Base-by-base conservation (phyloP, 2,113 vertebrate genomes). In the Limanda limanda region DNA sequence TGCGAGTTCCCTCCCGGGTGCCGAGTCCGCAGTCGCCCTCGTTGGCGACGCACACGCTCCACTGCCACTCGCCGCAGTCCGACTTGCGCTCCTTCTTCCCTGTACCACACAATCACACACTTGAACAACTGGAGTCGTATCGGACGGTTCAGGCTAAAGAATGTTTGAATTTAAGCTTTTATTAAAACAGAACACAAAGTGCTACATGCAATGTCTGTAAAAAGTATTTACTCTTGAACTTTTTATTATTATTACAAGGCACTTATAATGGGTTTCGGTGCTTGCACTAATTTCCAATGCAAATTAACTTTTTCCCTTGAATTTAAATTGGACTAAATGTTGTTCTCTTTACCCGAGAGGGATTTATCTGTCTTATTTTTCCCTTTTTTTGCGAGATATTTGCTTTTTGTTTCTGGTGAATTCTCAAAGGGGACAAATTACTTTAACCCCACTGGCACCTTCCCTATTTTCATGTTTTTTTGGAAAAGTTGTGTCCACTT, bases 51-150 rank as follows among this genome's bases (percentile, higher is more conserved):
- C 98, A 99, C 21, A 98, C 97, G 0, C 98, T 98, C 98, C 98
- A 99, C 86, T 98, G 97, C 98, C 97, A 99, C 25, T 97, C 96
- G 1, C 97, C 97, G 40, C 98, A 99, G 93, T 98, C 97, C 1
- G 98, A 97, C 86, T 97, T 97, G 78, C 97, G 97, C 0, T 94
- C 96, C 79, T 97, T 98, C 91, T 97, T 98, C 74, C 96, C 97
- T 99, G 92, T 2, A 75, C 59, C 59, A 61, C n/a, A 21, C 54
- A 56, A 20, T 24, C 54, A 56, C 54, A 56, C 54, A 24, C 54
- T 17, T 51, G 1, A 48, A 48, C 15, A 18, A 2, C 47, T 5
- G 47, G 47, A 48, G 47, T 18, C 47, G 17, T 18, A 3, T 47
- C 15, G 1, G 15, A 47, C 60, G 56, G n/a, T 1, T 60, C 35